Conservation (phyloP, 1,140 invertebrate genomes). For the Parapsyche elsis region DNA sequence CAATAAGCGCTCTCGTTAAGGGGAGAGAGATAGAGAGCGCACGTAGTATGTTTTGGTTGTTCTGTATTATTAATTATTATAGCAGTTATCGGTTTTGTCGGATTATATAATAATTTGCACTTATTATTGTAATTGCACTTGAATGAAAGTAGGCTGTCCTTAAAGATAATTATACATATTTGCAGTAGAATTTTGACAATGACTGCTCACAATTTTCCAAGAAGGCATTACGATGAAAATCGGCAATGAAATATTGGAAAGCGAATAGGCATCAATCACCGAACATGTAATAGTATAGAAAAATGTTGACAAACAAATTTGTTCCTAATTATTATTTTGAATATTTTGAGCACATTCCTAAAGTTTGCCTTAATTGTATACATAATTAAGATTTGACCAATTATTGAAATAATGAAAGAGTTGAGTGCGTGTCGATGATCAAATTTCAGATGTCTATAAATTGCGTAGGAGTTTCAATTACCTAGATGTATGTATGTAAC, state of each 20-base stretch:
- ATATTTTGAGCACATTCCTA: no score
- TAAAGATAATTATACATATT: constrained; percentile 19
- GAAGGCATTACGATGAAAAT: no score
- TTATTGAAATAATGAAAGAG: background rate
- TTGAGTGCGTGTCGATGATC: background rate
- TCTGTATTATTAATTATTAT: background rate
- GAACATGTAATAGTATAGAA: no score
- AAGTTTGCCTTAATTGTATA: background rate
- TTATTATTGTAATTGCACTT: constrained; percentile 52
- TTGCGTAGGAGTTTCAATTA: background rate
- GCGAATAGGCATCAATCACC: no score
- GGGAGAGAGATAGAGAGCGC: background rate
- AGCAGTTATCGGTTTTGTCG: background rate
- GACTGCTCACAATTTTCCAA: background rate
- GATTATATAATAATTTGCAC: constrained; percentile 40
- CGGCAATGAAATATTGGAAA: no score
- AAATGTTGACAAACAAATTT: no score
- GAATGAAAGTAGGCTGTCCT: constrained; percentile 25
- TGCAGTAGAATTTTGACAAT: constrained; percentile 29
- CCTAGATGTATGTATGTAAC: no score
- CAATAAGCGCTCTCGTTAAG: no score
- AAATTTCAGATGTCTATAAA: background rate
- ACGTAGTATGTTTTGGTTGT: constrained; percentile 5
- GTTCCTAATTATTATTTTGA: no score
- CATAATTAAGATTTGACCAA: constrained; percentile 1